These are phyloP conservation scores for Drosophila suboccidentalis DNA, from an alignment of 2,888 invertebrate genomes.

Conservation along the genomic window DNA sequence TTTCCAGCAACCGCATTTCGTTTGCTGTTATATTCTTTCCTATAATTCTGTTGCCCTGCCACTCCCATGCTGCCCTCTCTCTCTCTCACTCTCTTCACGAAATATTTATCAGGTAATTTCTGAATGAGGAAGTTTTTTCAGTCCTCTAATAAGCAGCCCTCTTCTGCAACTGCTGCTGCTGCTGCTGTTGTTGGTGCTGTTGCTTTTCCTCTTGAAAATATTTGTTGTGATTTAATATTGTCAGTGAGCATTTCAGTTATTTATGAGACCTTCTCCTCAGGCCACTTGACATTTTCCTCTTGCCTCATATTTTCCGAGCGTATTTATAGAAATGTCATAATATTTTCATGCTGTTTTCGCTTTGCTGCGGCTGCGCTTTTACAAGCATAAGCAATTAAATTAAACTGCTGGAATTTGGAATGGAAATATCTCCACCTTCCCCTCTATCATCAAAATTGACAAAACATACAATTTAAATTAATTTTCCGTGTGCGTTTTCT, in stretches of 20 bases:
- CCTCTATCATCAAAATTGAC: conserved; percentile 65
- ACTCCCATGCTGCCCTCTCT: conserved; percentile 26
- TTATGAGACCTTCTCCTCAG: conserved; percentile 38
- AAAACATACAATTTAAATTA: conserved; percentile 70
- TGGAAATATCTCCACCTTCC: neutral
- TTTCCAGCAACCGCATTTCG: conserved; percentile 59
- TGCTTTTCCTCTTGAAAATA: neutral
- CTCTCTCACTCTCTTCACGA: neutral
- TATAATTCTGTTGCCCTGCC: conserved; percentile 49
- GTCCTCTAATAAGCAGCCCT: conserved; percentile 50
- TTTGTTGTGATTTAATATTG: conserved; percentile 58
- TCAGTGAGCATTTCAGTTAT: conserved; percentile 50
- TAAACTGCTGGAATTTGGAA: conserved; percentile 68
- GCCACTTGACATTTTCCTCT: conserved; percentile 52
- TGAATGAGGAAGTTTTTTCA: conserved; percentile 52
- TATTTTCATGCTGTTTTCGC: conserved; percentile 45
- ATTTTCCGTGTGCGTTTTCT: conserved; percentile 59
- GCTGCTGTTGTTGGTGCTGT: conserved; percentile 10
- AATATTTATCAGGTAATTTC: conserved; percentile 68
- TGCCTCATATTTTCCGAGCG: conserved; percentile 9
- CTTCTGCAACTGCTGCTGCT: conserved; percentile 4
- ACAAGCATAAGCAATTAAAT: conserved; percentile 72
- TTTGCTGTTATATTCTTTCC: conserved; percentile 46
- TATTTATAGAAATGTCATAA: conserved; percentile 76
- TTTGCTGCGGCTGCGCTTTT: conserved; percentile 32